phyloP scores from a whole-genome alignment of 2,113 vertebrate species.

The Lichenostomus cassidix region DNA sequence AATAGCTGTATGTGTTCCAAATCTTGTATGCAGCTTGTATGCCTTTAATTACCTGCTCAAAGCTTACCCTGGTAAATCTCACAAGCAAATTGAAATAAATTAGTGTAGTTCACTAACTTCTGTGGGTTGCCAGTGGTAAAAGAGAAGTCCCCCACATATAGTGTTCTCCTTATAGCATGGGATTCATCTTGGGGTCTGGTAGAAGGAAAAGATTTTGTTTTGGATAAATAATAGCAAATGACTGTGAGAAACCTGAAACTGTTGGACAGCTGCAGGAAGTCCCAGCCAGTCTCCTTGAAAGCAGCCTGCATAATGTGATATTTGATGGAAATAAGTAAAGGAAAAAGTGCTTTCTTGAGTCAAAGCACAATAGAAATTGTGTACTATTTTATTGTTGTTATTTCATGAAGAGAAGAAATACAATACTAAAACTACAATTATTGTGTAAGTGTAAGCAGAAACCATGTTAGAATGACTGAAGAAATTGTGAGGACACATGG shows the following conservation, averaged over 20 bases:
- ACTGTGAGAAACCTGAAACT: neutral
- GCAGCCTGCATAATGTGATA: neutral
- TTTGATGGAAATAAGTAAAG: neutral
- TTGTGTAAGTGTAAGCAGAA: neutral
- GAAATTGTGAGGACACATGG: neutral
- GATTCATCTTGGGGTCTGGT: neutral
- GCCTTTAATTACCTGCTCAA: neutral
- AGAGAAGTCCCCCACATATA: neutral
- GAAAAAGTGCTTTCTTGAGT: neutral
- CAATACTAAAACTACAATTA: neutral
- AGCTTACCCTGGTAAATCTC: neutral
- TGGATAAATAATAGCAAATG: neutral
- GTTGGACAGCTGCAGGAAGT: neutral
- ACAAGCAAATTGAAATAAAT: neutral
- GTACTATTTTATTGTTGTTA: neutral
- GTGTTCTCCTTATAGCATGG: neutral
- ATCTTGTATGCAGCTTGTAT: neutral
- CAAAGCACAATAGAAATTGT: neutral
- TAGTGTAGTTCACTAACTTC: neutral
- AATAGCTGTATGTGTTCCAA: neutral
- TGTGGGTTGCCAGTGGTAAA: neutral
- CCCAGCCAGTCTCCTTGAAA: neutral
- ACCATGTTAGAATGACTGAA: accelerated
- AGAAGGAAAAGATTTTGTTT: neutral
- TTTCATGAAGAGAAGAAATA: neutral